These are phyloP conservation scores for Platyura marginata DNA, from an alignment of 1,140 invertebrate species.

Conservation along the genomic window DNA sequence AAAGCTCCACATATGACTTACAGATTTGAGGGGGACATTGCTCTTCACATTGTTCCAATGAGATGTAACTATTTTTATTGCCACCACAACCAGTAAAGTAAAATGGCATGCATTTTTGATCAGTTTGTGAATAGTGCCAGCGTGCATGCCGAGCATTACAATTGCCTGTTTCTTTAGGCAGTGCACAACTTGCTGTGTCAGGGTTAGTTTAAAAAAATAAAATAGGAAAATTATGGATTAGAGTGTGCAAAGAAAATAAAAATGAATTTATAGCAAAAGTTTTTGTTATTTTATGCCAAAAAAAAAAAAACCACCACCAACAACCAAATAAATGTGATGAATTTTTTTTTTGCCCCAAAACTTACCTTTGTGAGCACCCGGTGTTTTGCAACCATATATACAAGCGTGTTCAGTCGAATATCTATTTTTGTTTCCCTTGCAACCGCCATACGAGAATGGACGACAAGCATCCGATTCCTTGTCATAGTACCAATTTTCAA, in stretches of 20 bases:
- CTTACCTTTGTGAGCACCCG: slow-evolving; percentile 53
- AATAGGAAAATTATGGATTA: not conserved
- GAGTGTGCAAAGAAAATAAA: not conserved
- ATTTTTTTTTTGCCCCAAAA: not conserved
- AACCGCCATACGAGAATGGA: slow-evolving; percentile 74
- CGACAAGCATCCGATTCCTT: slow-evolving; percentile 46
- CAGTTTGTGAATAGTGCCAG: slow-evolving; percentile 73
- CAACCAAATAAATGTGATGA: not conserved
- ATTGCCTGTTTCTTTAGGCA: slow-evolving; percentile 58
- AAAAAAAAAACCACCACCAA: not conserved
- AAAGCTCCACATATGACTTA: slow-evolving; percentile 39
- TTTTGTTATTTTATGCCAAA: too few species aligned
- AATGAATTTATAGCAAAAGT: not conserved
- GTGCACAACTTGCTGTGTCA: slow-evolving; percentile 54
- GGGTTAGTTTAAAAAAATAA: not conserved
- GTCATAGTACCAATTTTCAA: slow-evolving; percentile 65
- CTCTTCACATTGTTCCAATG: slow-evolving; percentile 54
- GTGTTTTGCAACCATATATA: slow-evolving; percentile 49
- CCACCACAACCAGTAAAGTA: slow-evolving; percentile 86
- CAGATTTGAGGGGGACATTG: slow-evolving; percentile 62
- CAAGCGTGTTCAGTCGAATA: slow-evolving; percentile 69
- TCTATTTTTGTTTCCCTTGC: slow-evolving; percentile 77
- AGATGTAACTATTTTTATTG: slow-evolving; percentile 74
- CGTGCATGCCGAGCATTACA: slow-evolving; percentile 56
- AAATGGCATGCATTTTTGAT: slow-evolving; percentile 84